Base-by-base conservation (phyloP, 2,888 invertebrate genomes). In the Coecobrya sp. region DNA sequence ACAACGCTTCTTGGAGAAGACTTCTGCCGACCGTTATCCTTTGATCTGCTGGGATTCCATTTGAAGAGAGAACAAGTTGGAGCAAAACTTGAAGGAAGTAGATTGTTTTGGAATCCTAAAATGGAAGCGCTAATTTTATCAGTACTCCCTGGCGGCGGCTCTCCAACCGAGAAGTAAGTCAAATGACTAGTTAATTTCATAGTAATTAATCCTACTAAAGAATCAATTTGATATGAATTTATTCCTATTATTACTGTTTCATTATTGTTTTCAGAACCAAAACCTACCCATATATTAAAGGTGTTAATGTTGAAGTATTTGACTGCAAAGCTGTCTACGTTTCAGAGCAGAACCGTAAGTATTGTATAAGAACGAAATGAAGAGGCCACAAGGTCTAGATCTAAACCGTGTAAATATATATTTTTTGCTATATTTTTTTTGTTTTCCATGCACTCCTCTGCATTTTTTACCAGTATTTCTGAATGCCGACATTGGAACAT, bases 271-370 rank as follows among this genome's bases (percentile, higher is more conserved):
- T 27, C 36, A 70, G 68, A 16, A 42, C 70, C 2, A 79, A 65
- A 36, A 68, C 82, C 8, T 62, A 81, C 73, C 73, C 92, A 45
- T 93, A 91, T 49, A 87, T 94, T 8, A 94, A 94, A 89, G 94
- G 95, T 11, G 86, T 94, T 11, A 94, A 94, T 62, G 73, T 95
- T 0, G 94, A 95, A 91, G 87, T 95, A 5, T 94, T 94, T 84
- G 94, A 95, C 70, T 93, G 94, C 42, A 95, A 94, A 70, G 79
- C 94, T 30, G 85, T 94, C 22, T 95, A 94, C 68, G 94, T 95
- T 13, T 93, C 94, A 0, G 94, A 94, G 49, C 92, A 94, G 76
- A 94, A 95, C 84, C 45, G 95, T 95, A 94, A 94, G 95, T 90
- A 59, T 55, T 19, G 36, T 36, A 10, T 73, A 11, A 73, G n/a